Base-by-base conservation (phyloP, 2,113 vertebrate genomes). In the Paracanthobrama guichenoti region DNA sequence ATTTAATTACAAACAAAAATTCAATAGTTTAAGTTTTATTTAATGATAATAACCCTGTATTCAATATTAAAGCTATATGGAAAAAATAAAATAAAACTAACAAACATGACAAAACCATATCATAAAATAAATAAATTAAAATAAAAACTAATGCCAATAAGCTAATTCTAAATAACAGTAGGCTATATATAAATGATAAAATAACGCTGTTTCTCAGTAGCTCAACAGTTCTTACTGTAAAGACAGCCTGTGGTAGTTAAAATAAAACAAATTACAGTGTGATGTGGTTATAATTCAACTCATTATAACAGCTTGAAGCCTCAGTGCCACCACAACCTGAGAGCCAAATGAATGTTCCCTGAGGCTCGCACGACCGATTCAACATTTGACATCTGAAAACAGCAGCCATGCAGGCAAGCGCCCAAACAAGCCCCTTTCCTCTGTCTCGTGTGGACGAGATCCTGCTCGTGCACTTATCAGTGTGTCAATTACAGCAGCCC, bases 401-500 rank as follows among this genome's bases (percentile, higher is more conserved):
- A 76, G 31, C 72, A 35, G 35, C 35, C 35, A 35, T 3, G 10
- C 39, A 42, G 39, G 50, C 16, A 13, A 50, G n/a, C 28, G 28
- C 28, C 28, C 35, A 35, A 35, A 3, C 35, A 35, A 35, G 3
- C 39, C 8, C 14, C 24, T 16, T 26, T 7, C 57, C 20, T 7
- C 18, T 5, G 6, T 42, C 31, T 77, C 75, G 11, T 31, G 74
- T 31, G 57, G 50, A 77, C n/a, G 35, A 3, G 35, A 50, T 0
- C 31, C 75, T 53, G 13, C 20, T 82, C 26, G 57, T 35, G 35
- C 35, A 39, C 35, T 5, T 39, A 39, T 39, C 73, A 31, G 66
- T 28, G 18, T 80, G 75, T 85, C 75, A 75, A 57, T 85, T 50
- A 79, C 28, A 13, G 11, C 42, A 69, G 46, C 55, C 74, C 57